Conservation (phyloP, 2,888 invertebrate species). For the Oscheius sp. region DNA sequence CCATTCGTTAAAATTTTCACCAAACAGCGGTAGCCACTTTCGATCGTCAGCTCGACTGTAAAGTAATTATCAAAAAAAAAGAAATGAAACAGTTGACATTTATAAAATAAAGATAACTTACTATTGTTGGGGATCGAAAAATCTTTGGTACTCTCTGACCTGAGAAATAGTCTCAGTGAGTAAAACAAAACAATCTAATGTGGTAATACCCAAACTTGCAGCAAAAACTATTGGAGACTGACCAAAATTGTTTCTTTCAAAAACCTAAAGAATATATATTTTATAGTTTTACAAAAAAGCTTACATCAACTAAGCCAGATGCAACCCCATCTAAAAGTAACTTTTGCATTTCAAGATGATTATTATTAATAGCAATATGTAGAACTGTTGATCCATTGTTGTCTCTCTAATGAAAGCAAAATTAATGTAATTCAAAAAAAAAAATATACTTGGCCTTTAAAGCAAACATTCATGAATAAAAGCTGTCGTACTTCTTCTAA, state of each 20-base stretch:
- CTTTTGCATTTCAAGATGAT: not conserved
- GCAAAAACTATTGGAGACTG: not conserved
- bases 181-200: not conserved
- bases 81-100: no score
- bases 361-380: not conserved
- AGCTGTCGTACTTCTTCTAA: not conserved
- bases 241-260: not conserved
- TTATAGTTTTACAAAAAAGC: not conserved
- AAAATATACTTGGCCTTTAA: not conserved
- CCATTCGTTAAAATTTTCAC: not conserved
- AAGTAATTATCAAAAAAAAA: no score
- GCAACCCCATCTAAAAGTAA: not conserved
- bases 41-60: not conserved
- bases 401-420: constrained; percentile 1
- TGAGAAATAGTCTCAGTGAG: not conserved
- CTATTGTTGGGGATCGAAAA: no score
- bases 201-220: not conserved
- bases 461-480: not conserved
- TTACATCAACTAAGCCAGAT: not conserved
- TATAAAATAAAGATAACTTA: no score
- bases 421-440: not conserved
- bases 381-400: not conserved
- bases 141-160: not conserved
- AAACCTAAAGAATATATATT: not conserved
- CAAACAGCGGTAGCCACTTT: not conserved